Base-by-base conservation (phyloP, 2,888 invertebrate species). In the Acrobasis consociella region DNA sequence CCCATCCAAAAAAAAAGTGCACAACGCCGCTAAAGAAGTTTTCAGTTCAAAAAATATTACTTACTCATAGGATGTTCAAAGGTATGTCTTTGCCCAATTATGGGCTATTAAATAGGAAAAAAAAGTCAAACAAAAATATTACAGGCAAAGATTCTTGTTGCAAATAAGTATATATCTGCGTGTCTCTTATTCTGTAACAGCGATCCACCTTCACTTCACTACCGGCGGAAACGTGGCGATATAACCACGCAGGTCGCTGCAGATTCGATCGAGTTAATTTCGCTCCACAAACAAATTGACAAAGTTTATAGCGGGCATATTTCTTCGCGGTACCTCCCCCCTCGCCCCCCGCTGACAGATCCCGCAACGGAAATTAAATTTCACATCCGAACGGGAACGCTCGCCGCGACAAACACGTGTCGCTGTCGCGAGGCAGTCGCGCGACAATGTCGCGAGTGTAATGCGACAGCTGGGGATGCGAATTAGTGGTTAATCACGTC, bases 231-330 rank as follows among this genome's bases (percentile, higher is more conserved):
- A 85, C 84, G 82, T 84, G 85, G 76, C 77, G 80, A 80, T 83
- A 85, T 83, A 84, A 78, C 81, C 72, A 81, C 82, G 81, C 85
- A 82, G 86, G 86, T 87, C 87, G 86, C 85, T 88, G 83, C 89
- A 91, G 92, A 91, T 91, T 90, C 89, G 91, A 91, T 91, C 91
- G 89, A 92, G 92, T 91, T 92, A 92, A 92, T 92, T 91, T 92
- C 88, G 84, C 90, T 90, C 89, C 89, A 91, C 91, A 92, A 92
- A 92, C 91, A 92, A 91, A 92, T 92, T 92, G 92, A 91, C 91
- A 92, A 92, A 92, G 91, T 92, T 92, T 90, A 90, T 85, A 91
- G 87, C 90, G 89, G 87, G 89, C 90, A 91, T 91, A 92, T 91
- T 91, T 92, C 91, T 92, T 91, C 87, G 82, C 83, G 81, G 77